phyloP scores from a whole-genome alignment of 2,113 vertebrate genomes.

The Marmota monax region DNA sequence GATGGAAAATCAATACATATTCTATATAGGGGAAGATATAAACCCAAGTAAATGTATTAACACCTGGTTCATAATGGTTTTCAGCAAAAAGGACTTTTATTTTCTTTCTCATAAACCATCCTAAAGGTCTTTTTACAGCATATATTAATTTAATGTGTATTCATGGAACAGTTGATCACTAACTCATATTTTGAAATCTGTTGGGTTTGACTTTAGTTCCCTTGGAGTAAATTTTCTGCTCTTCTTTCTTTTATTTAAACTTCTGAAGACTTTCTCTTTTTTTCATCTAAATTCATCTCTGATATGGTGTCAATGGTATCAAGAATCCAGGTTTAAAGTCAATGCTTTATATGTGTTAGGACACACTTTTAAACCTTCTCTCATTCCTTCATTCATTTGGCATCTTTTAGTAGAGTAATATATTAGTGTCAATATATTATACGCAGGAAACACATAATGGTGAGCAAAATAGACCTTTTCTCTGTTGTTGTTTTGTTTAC shows the following conservation, averaged over 20 bases:
- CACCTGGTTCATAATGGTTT: neutral
- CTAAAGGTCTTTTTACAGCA: neutral
- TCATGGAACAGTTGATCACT: neutral
- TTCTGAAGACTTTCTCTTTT: neutral
- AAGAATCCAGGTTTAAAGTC: neutral
- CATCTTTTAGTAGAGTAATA: neutral
- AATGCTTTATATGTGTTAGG: neutral
- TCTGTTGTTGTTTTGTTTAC: neutral
- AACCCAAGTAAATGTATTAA: neutral
- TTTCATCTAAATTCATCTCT: neutral
- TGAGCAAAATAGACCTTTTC: neutral
- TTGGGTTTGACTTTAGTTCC: neutral
- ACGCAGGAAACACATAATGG: neutral
- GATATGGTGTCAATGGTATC: neutral
- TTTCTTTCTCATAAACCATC: neutral
- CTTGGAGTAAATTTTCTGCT: neutral
- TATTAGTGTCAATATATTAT: neutral
- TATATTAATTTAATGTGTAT: neutral
- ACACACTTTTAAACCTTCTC: neutral
- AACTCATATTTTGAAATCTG: conserved; percentile 1
- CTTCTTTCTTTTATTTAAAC: neutral
- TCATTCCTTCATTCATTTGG: neutral
- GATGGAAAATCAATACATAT: conserved; percentile 11
- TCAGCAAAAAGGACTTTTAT: neutral
- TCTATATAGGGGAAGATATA: neutral